Conservation (phyloP, 30 jellyfish, hydroid and myxozoan genomes). For the Aurelia coerulea region DNA sequence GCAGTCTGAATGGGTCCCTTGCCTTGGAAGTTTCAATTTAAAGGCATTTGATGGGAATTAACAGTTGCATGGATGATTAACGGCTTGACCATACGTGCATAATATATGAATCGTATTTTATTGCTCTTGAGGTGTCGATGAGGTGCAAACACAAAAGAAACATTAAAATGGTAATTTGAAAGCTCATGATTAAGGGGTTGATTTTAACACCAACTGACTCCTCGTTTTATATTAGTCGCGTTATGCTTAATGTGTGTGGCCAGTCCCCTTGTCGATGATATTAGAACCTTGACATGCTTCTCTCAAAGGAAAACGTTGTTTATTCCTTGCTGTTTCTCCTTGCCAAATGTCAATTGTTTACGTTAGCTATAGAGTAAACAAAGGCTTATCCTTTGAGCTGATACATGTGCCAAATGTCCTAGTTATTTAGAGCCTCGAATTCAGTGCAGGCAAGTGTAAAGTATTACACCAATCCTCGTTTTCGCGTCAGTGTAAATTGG, state of each 20-base stretch:
- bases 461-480: background rate
- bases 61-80: conserved; percentile 38
- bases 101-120: conserved; percentile 14
- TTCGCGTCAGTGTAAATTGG: conserved; percentile 6
- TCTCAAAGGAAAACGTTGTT: too few species aligned
- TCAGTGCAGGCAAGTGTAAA: too few species aligned
- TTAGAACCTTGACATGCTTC: conserved; percentile 10
- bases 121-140: conserved; percentile 43
- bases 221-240: conserved; percentile 1
- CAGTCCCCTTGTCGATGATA: background rate
- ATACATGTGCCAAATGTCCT: background rate
- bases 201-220: conserved; percentile 21
- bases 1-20: background rate
- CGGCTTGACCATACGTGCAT: conserved; percentile 15
- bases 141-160: conserved; percentile 24
- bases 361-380: conserved; percentile 31
- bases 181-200: conserved; percentile 62
- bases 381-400: background rate
- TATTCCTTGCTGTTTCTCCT: background rate
- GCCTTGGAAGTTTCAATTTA: conserved; percentile 3
- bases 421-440: conserved; percentile 2
- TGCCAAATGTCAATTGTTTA: conserved; percentile 48
- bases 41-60: conserved; percentile 41
- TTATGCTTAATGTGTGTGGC: conserved; percentile 22
- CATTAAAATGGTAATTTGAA: conserved; percentile 10